Conservation (phyloP, 2,113 vertebrate species). For the Muntiacus muntjak region DNA sequence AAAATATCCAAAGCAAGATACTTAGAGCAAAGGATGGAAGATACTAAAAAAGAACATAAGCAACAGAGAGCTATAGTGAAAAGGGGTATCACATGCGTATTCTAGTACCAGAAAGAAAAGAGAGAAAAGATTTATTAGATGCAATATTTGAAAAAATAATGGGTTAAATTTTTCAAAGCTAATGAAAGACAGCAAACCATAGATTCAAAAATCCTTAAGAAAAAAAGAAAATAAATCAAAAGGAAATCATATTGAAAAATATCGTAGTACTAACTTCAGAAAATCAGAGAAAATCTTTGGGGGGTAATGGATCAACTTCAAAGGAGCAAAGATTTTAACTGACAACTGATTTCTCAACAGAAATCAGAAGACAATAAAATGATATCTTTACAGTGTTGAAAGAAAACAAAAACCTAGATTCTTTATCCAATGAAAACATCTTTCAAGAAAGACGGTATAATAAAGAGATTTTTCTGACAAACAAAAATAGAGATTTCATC, state of each 20-base stretch:
- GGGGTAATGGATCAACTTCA: background rate
- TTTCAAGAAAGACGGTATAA: background rate
- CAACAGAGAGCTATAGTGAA: background rate
- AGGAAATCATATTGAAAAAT: background rate
- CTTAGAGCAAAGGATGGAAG: background rate
- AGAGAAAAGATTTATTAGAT: background rate
- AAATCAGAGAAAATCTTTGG: background rate
- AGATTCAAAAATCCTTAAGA: background rate
- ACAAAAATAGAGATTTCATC: background rate
- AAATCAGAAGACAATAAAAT: background rate
- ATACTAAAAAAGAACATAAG: background rate
- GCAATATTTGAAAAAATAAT: background rate
- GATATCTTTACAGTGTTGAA: background rate
- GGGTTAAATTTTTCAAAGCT: background rate
- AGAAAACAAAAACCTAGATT: background rate
- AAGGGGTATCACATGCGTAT: background rate
- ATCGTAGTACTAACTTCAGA: background rate
- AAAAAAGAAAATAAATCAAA: background rate
- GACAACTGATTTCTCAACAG: background rate
- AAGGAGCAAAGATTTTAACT: background rate
- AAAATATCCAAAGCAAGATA: background rate
- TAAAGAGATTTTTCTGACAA: background rate
- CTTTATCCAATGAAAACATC: background rate
- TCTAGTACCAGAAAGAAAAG: background rate
- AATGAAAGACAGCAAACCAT: background rate